Evolutionary conservation across 2,888 invertebrate genomes (phyloP), one percentile per base, ranked within the genome.

Genomic region (Pristionchus arcanus): DNA sequence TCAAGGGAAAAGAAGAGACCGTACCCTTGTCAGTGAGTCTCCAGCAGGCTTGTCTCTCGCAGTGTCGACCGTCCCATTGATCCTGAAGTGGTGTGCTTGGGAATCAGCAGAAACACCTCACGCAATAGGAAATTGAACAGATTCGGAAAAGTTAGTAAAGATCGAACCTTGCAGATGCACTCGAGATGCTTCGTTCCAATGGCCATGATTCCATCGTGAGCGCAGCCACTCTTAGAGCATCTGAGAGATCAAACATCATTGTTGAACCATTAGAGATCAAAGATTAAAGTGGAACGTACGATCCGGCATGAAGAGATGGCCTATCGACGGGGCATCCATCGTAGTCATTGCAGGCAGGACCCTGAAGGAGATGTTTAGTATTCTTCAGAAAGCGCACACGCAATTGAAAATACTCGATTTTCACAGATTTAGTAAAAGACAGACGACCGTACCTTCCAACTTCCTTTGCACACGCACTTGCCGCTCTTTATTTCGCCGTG

Each of bases 41-140:
- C 93, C 93, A 94, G 90, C 94, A 94, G 19, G 94, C 94, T 55
- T 95, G 91, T 84, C 94, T 91, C n/a, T 94, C 94, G 83, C 94
- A 94, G 90, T 90, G 92, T 11, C 92, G 91, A 19, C 94, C 94
- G 90, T 94, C 94, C 94, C 94, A 94, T 59, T 94, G 94, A 21
- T 91, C 93, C 90, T 94, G 90, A 85, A 84, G 55, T 89, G 53
- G 74, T 31, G 55, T 53, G 49, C 4, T 21, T 81, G 53, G 34
- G 1, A 81, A 77, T 31, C 25, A 42, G 74, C 74, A 49, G 81
- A 81, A 81, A 81, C 49, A 49, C 42, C 74, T 77, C 74, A 77
- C 81, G 16, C 81, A 81, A 81, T 28, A 25, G n/a, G 53, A 81
- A 13, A 15, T 81, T 81, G 25, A 49, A 13, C 3, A 42, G n/a